Evolutionary conservation across 2,888 invertebrate species (phyloP), one percentile per base, ranked within the genome.

Genomic region (Cataglyphis altisquamis): DNA sequence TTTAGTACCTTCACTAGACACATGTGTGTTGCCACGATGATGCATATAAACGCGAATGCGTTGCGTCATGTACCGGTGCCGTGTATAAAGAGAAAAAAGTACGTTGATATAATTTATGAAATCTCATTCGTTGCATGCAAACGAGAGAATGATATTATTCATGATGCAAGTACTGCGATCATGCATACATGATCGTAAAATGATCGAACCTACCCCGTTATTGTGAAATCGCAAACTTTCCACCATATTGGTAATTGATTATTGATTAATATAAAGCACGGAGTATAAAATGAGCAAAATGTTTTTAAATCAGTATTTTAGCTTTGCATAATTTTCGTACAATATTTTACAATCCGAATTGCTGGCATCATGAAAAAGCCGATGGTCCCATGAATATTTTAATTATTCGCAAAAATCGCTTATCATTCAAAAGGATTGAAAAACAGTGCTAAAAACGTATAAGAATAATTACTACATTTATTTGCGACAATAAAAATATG

Each of bases 131-230:
- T 83, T 85, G 85, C 85, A 83, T 85, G 78, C 74, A 85, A 89
- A 86, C 88, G 85, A 85, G 85, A 85, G 83, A 68, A 66, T 64
- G 80, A 83, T 88, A 88, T 89, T 89, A 89, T 88, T 88, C 88
- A 85, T 85, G 86, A 88, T 81, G 78, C 78, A 64, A 82, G 82
- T 68, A 64, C 67, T 52, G 77, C 78, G 72, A 75, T 77, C 86
- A 63, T 74, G 86, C 77, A 83, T 81, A 84, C 75, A 83, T 82
- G 81, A 77, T 55, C 77, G 63, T 21, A 67, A 39, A 62, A 45
- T 29, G 64, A 73, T 73, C 64, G 68, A 48, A 72, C 36, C 75
- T 73, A 67, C 39, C 41, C 12, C 29, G 25, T 77, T 73, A 66
- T 45, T 60, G 66, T 39, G 45, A 67, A 57, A 81, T 84, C 41